These are phyloP conservation scores for Zophobas morio DNA, from an alignment of 1,140 invertebrate species.

Conservation along the genomic window DNA sequence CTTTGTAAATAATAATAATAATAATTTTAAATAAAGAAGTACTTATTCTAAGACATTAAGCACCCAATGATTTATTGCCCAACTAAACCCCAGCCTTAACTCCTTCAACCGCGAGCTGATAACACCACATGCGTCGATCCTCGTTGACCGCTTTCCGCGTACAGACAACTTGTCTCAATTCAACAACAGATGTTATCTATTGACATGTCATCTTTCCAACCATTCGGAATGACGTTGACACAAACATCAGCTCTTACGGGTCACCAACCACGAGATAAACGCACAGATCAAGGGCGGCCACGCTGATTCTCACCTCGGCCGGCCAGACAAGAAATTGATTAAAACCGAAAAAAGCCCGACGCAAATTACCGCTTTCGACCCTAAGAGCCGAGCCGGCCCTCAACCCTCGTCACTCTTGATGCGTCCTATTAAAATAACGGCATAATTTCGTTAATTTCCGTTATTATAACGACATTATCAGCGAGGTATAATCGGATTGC, in stretches of 20 bases:
- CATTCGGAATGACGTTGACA: conserved; percentile 43
- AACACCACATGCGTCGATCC: neutral
- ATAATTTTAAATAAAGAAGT: no score
- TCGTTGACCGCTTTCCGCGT: conserved; percentile 8
- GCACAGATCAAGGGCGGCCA: conserved; percentile 52
- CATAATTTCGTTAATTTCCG: conserved; percentile 27
- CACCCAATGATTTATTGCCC: no score
- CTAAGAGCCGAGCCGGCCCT: neutral
- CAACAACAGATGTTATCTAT: conserved; percentile 46
- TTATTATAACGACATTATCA: conserved; percentile 40
- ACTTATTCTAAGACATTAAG: no score
- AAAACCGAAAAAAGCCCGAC: neutral
- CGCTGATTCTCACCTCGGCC: conserved; percentile 32
- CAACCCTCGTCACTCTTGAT: neutral
- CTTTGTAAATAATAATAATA: no score
- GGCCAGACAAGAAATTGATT: neutral
- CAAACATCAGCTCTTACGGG: conserved; percentile 38
- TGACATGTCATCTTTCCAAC: conserved; percentile 26
- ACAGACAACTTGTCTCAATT: conserved; percentile 47
- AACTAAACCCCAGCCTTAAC: no score
- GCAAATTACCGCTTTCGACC: no score
- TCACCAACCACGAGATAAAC: conserved; percentile 38
- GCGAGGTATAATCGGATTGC: conserved; percentile 39
- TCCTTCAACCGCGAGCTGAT: neutral
- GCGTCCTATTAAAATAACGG: neutral